Evolutionary conservation across 2,113 vertebrate genomes (phyloP), one percentile per base, ranked within the genome.

Genomic region (Bubo bubo): DNA sequence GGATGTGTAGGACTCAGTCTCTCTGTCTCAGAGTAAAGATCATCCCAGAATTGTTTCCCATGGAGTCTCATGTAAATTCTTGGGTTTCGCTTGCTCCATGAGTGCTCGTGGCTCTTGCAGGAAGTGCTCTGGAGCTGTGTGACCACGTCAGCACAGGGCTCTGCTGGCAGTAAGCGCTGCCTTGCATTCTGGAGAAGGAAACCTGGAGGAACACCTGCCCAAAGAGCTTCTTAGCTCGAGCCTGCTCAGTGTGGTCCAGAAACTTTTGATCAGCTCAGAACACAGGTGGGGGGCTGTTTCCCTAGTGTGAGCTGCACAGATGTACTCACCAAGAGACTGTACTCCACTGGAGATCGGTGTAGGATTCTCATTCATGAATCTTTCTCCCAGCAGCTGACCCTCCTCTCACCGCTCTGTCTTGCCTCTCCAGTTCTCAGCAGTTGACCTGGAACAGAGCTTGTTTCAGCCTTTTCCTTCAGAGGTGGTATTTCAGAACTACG

Each of bases 401-500:
- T 73, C 27, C 28, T 73, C 27, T 80, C 41, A 20, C 37, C 39
- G 47, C 59, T 84, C 68, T 70, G n/a, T 72, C 86, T 68, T 91
- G n/a, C 59, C 32, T 95, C 80, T 62, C 41, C 88, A 99, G 99
- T 86, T 98, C 92, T 99, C 98, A 5, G 73, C 89, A 24, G 92
- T 97, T 76, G 97, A 98, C 76, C 30, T 97, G 74, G 98, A 98
- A 49, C 98, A 98, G 91, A 80, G 98, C 18, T 91, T 99, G 75
- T 99, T 99, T 91, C 99, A 99, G 96, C 98, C 99, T 5, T 99
- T 98, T 92, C 99, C 99, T 2, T 98, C 99, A 21, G 98, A 99
- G 97, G 96, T 99, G 84, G 79, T 99, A 34, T 99, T 99, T 95
- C 98, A 99, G 98, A 99, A 98, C 95, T 99, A 98, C 8, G 45